Percentiles rank a stretch among this genome's conserved stretches.
These are phyloP conservation scores for Rhabdomys dilectus DNA, from an alignment of 2,113 vertebrate species.

Conservation along the genomic window DNA sequence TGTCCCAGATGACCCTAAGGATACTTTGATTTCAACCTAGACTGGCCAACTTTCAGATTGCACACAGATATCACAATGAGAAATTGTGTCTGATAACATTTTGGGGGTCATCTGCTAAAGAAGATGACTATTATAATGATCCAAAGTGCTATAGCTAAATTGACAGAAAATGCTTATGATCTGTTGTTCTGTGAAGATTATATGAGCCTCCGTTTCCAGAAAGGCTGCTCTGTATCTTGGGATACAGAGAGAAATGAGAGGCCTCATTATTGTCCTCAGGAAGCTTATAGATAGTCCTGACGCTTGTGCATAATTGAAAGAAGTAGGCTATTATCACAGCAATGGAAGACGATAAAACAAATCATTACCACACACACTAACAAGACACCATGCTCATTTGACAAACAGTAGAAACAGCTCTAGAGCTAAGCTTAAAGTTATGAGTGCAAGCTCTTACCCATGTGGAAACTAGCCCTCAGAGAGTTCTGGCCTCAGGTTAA, in stretches of 20 bases:
- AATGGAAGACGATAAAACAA: not conserved
- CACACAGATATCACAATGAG: not conserved
- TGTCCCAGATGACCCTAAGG: not conserved
- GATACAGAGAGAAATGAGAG: not conserved
- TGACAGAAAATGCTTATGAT: not conserved
- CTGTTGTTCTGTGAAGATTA: not conserved
- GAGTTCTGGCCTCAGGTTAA: not conserved
- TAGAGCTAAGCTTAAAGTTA: not conserved
- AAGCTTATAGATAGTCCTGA: not conserved
- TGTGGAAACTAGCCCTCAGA: not conserved
- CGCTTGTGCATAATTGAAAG: constrained; percentile 9
- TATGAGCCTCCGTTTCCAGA: not conserved
- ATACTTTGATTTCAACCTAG: not conserved
- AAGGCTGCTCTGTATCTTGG: not conserved
- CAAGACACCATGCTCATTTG: not conserved
- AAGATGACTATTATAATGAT: not conserved
- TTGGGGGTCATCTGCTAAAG: not conserved
- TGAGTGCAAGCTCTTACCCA: not conserved
- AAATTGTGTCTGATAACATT: not conserved
- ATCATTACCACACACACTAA: not conserved
- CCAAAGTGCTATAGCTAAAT: not conserved
- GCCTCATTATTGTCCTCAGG: not conserved
- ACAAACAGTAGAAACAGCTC: not conserved
- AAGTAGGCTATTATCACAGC: not conserved
- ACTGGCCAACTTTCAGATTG: not conserved